A percentile compares a stretch with the other conserved stretches of the same genome.
Conservation (phyloP, 2,888 invertebrate genomes). For the Eupeodes luniger region DNA sequence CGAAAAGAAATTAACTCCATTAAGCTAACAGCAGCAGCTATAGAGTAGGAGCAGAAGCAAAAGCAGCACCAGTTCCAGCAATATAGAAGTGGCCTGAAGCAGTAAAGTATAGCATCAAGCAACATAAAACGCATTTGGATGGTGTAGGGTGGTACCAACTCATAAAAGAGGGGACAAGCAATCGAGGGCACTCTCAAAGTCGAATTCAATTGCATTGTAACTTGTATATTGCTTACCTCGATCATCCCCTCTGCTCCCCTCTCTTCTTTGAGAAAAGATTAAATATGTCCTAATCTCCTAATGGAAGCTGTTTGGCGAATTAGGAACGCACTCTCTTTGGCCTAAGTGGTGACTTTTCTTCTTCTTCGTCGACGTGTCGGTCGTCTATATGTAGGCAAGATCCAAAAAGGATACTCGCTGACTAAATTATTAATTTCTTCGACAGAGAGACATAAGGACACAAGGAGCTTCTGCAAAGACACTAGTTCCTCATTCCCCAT, state of each 20-base stretch:
- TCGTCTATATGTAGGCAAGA: neutral
- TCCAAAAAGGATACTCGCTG: slow-evolving; percentile 56
- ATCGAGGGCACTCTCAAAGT: slow-evolving; percentile 58
- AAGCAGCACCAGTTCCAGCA: neutral
- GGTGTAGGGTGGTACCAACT: neutral
- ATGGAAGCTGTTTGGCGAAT: slow-evolving; percentile 67
- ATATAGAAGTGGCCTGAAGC: neutral
- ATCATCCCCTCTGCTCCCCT: too few relatives aligned
- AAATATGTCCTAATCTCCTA: slow-evolving; percentile 59
- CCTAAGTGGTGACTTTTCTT: slow-evolving; percentile 61
- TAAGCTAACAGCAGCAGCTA: slow-evolving; percentile 39
- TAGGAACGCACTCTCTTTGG: slow-evolving; percentile 40
- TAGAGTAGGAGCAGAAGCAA: neutral
- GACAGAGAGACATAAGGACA: neutral
- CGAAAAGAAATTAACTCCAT: slow-evolving; percentile 72
- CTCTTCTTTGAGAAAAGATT: slow-evolving; percentile 5
- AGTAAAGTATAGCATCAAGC: neutral
- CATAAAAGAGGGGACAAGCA: slow-evolving; percentile 35
- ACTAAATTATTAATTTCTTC: slow-evolving; percentile 66
- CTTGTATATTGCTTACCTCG: too few relatives aligned
- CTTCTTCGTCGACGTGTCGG: neutral
- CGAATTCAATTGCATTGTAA: slow-evolving; percentile 47
- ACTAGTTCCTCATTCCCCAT: neutral
- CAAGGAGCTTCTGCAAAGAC: neutral
- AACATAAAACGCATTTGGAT: neutral